Conservation (phyloP, 2,797 vertebrate genomes). For the Odontamblyopus lacepedii region DNA sequence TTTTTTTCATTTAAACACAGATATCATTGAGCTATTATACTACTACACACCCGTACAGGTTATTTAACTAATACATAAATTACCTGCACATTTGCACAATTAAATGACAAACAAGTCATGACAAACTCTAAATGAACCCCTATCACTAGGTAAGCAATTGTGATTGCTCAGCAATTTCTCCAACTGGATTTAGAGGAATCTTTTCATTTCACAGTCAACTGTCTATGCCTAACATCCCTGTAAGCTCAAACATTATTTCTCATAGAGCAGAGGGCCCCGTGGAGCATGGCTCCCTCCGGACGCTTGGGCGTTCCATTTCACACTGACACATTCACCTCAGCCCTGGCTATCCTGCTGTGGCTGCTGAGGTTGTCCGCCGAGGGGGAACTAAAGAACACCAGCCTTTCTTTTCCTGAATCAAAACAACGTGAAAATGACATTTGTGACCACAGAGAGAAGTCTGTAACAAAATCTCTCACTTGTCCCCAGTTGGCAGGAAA, state of each 20-base stretch:
- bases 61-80: too few species aligned
- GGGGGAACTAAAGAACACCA: slow-evolving; percentile 66
- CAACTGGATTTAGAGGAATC: slow-evolving; percentile 28
- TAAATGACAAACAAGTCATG: too few species aligned
- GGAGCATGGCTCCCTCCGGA: slow-evolving; percentile 63
- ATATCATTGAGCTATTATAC: too few species aligned
- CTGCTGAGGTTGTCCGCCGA: slow-evolving; percentile 66
- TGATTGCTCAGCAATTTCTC: slow-evolving; percentile 48
- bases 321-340: slow-evolving; percentile 75
- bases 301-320: slow-evolving; percentile 75
- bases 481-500: slow-evolving; percentile 46
- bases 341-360: slow-evolving; percentile 63
- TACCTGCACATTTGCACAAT: too few species aligned
- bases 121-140: too few species aligned
- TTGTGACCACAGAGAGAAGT: slow-evolving; percentile 64
- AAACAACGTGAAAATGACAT: slow-evolving; percentile 69
- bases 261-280: slow-evolving; percentile 61
- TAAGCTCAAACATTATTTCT: slow-evolving; percentile 63
- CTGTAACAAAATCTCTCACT: slow-evolving; percentile 47
- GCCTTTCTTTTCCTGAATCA: slow-evolving; percentile 51
- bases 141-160: slow-evolving; percentile 15
- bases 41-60: too few species aligned
- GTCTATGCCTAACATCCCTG: slow-evolving; percentile 53
- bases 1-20: too few species aligned
- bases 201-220: slow-evolving; percentile 51